Evolutionary conservation across 2,888 invertebrate genomes (phyloP).

Genomic region (Cactoblastis cactorum): DNA sequence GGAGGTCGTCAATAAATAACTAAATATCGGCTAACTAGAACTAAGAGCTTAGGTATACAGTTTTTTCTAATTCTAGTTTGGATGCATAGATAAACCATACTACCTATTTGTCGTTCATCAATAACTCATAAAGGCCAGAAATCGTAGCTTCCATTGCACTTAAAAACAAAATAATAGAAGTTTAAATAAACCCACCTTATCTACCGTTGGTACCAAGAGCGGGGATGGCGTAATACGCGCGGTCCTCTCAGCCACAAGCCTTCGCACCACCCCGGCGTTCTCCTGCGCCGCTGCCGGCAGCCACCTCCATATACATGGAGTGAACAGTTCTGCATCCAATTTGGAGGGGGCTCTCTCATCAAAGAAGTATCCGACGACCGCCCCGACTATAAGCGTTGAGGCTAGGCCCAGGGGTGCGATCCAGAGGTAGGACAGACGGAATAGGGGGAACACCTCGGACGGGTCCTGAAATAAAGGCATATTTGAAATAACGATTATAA

Average conservation of each 20-base stretch:
- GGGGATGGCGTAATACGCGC: constrained; percentile 43
- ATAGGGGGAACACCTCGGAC: constrained; percentile 82
- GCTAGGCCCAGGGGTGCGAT: constrained; percentile 86
- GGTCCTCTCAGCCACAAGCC: constrained; percentile 23
- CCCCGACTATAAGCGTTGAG: constrained; percentile 83
- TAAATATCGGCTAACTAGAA: too few species aligned
- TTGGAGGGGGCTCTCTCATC: constrained; percentile 41
- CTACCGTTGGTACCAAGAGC: constrained; percentile 43
- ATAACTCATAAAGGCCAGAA: too few species aligned
- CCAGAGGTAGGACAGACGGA: constrained; percentile 90
- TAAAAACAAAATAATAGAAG: neutral
- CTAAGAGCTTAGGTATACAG: too few species aligned
- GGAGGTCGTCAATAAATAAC: too few species aligned
- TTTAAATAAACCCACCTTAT: constrained; percentile 31
- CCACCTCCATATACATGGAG: constrained; percentile 54
- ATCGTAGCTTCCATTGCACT: too few species aligned
- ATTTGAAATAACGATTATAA: neutral
- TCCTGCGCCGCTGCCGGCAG: constrained; percentile 49
- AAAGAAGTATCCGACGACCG: constrained; percentile 73
- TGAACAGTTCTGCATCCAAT: constrained; percentile 63
- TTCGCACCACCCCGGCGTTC: constrained; percentile 39
- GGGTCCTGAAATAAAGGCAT: constrained; percentile 45
- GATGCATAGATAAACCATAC: too few species aligned
- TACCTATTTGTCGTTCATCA: too few species aligned
- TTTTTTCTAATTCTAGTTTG: too few species aligned